Percentiles rank a stretch among this genome's conserved stretches.
Conservation (phyloP, 2,113 vertebrate species). For the Dicerorhinus sumatrensis region DNA sequence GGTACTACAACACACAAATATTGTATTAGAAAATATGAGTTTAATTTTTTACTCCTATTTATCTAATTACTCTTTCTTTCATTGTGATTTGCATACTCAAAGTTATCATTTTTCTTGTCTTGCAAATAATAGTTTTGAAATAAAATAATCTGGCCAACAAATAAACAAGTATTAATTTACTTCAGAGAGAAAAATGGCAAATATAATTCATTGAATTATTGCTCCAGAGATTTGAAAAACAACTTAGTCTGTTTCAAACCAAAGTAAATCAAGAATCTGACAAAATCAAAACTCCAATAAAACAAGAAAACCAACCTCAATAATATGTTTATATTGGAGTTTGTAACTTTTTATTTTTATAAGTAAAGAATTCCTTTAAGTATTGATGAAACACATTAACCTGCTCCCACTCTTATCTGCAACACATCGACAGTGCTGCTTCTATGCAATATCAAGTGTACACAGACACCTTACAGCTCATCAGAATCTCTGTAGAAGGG, state of each 20-base stretch:
- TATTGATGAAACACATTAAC: neutral
- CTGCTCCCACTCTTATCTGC: neutral
- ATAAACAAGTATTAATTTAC: neutral
- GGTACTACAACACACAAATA: neutral
- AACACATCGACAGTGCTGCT: too few relatives aligned
- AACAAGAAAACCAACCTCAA: neutral
- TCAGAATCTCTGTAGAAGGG: neutral
- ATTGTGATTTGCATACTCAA: neutral
- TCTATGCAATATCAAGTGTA: neutral
- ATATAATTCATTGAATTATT: neutral
- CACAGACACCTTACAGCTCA: rapidly evolving
- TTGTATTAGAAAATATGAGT: neutral
- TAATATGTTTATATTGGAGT: neutral
- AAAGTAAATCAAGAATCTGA: neutral
- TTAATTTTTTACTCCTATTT: neutral
- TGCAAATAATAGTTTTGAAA: neutral
- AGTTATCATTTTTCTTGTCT: neutral
- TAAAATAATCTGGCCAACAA: neutral
- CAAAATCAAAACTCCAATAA: neutral
- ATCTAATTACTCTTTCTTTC: neutral
- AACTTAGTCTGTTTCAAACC: neutral
- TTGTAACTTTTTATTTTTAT: neutral
- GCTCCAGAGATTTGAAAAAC: neutral
- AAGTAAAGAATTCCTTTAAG: neutral
- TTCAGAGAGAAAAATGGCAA: neutral